Evolutionary conservation across 2,113 vertebrate genomes (phyloP), one percentile per base, ranked within the genome.

Genomic region (Perca flavescens): DNA sequence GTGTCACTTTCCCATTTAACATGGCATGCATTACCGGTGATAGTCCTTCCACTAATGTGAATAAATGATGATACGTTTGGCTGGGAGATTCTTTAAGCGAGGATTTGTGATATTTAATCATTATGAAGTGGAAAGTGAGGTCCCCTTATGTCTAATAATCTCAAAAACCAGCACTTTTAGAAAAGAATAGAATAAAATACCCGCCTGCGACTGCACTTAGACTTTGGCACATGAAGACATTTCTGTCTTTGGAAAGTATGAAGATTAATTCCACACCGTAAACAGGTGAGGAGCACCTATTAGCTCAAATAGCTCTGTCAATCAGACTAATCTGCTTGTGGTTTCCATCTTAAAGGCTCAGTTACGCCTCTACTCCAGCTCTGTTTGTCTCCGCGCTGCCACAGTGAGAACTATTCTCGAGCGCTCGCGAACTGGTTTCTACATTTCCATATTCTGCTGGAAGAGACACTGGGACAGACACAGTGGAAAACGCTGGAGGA

Each of bases 61-160:
- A 90, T 90, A 87, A 87, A 83, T 79, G 79, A 86, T 83, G 87
- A 89, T 71, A 28, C 71, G 22, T 82, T 80, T 87, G 91, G 90
- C 91, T 11, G 56, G 67, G 49, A 63, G 70, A 65, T 60, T 70
- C 75, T 80, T 40, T 52, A 53, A 84, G 86, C 65, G 61, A 65
- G 70, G 82, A 88, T 89, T 80, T 83, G 77, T 75, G 68, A 80
- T 80, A 79, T 90, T 86, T 87, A 65, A 83, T 89, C 87, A 86
- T 85, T 67, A 40, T 77, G 64, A 87, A 90, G 87, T 86, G 91
- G 89, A 93, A 90, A 87, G 61, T 77, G 68, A 75, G 74, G 60
- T 49, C 75, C 84, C 75, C 74, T 84, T 60, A 87, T 13, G 69
- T 77, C 77, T 79, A 66, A 87, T 91, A 88, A 74, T 77, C 85